These are phyloP conservation scores for Gila orcuttii DNA, from an alignment of 2,113 vertebrate species.

Conservation along the genomic window DNA sequence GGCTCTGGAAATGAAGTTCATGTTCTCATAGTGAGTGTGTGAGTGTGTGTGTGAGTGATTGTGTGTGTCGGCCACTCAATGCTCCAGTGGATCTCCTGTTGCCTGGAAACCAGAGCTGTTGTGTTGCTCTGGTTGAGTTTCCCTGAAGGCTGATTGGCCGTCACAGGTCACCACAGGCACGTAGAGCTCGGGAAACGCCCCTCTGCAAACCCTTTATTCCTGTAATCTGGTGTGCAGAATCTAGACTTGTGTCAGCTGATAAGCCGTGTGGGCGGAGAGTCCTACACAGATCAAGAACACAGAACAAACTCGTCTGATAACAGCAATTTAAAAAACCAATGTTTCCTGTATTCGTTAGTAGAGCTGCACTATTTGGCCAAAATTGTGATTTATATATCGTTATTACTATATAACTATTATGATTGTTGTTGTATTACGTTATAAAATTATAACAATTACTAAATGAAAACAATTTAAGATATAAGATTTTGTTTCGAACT, in stretches of 20 bases:
- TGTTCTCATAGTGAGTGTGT: too few relatives aligned
- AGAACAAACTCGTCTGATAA: too few relatives aligned
- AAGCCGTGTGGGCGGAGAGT: too few relatives aligned
- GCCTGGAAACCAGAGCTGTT: conserved; percentile 65
- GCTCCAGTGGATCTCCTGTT: neutral
- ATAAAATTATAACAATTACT: neutral
- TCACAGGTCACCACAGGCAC: neutral
- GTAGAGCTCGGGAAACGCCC: too few relatives aligned
- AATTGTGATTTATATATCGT: neutral
- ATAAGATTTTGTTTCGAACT: too few relatives aligned
- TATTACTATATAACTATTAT: neutral
- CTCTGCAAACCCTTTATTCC: neutral
- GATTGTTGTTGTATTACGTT: neutral
- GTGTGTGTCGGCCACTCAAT: too few relatives aligned
- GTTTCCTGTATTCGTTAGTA: neutral
- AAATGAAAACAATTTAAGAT: neutral
- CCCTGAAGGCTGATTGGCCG: conserved; percentile 45
- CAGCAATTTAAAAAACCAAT: too few relatives aligned
- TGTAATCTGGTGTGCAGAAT: neutral
- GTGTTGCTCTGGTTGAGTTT: conserved; percentile 65
- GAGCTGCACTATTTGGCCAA: neutral
- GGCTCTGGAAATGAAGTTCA: too few relatives aligned
- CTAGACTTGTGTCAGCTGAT: too few relatives aligned
- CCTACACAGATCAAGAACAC: too few relatives aligned
- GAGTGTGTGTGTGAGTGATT: too few relatives aligned